Conservation (phyloP, 1,140 invertebrate species). For the Lepidurus apus region DNA sequence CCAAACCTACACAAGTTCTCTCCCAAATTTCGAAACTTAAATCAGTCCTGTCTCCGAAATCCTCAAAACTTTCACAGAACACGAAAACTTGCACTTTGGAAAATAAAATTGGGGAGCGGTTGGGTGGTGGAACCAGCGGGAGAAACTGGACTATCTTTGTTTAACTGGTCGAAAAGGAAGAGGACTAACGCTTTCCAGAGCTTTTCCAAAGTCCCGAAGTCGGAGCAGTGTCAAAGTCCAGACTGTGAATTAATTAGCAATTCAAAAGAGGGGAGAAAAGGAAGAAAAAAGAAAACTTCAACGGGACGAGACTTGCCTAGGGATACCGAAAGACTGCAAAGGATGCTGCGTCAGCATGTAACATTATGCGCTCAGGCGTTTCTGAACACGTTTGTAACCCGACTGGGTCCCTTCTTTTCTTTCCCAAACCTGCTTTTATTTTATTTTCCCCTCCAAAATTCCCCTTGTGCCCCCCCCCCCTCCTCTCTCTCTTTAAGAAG, state of each 20-base stretch:
- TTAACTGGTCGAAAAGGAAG: neutral
- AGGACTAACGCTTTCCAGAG: neutral
- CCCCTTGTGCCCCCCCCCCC: neutral
- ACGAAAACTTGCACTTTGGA: neutral
- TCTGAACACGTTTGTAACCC: slow-evolving; percentile 21
- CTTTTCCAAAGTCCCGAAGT: neutral
- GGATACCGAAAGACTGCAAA: neutral
- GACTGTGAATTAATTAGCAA: neutral
- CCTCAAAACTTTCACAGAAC: neutral
- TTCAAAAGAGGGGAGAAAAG: neutral
- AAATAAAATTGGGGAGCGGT: slow-evolving; percentile 6
- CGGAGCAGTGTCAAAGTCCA: slow-evolving; percentile 4
- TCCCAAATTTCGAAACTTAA: neutral
- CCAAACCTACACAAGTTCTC: slow-evolving; percentile 13
- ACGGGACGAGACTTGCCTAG: slow-evolving; percentile 16
- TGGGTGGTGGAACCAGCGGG: neutral
- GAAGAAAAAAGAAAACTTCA: neutral
- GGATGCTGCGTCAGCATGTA: slow-evolving; percentile 20
- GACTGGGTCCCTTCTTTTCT: slow-evolving; percentile 9
- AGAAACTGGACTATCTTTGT: neutral
- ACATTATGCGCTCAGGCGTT: slow-evolving; percentile 21
- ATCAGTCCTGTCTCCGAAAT: neutral
- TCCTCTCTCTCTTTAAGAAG: too few species aligned
- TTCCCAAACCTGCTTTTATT: neutral
- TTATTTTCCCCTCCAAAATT: neutral